Evolutionary conservation across 2,797 vertebrate genomes (phyloP), one percentile per base, ranked within the genome.

Genomic region (Sebastes trivittatus): DNA sequence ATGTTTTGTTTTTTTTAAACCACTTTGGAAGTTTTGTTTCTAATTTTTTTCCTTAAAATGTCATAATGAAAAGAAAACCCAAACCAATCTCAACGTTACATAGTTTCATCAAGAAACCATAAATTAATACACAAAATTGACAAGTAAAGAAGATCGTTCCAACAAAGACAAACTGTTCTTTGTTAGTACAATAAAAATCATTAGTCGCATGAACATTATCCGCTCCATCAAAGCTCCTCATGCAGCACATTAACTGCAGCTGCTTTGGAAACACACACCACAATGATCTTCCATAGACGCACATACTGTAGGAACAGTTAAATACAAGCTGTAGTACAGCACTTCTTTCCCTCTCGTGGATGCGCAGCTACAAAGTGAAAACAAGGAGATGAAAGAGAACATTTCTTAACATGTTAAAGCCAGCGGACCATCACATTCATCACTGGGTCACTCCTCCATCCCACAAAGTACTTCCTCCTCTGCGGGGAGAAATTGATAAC

Each of bases 371-470:
- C 75, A 27, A 16, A 55, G 81, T 65, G 70, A 77, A 78, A 75
- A 55, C 5, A 0, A 42, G 77, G 32, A 81, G 91, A 95, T 92
- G 88, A 94, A 93, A 91, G 87, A 52, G 67, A 84, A 62, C 59
- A 42, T 81, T 68, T 89, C 77, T 87, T 60, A 80, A 87, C 90
- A 90, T 85, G 91, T 84, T 77, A 84, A 74, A 93, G 78, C 85
- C 94, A 95, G 79, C 85, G 5, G 94, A 96, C 95, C 95, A 95
- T 96, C 95, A 96, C 92, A 93, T 94, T 85, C 91, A 91, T 84
- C 84, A 76, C 78, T n/a, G 79, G 85, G 80, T 91, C 89, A 30
- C 78, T 60, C 77, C 77, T 77, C 78, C 81, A 78, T 81, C 75
- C 61, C 82, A 75, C 86, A 84, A 83, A 89, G 54, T 30, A 55